phyloP scores from a whole-genome alignment of 2,113 vertebrate genomes.

The Zosterops pallidus region DNA sequence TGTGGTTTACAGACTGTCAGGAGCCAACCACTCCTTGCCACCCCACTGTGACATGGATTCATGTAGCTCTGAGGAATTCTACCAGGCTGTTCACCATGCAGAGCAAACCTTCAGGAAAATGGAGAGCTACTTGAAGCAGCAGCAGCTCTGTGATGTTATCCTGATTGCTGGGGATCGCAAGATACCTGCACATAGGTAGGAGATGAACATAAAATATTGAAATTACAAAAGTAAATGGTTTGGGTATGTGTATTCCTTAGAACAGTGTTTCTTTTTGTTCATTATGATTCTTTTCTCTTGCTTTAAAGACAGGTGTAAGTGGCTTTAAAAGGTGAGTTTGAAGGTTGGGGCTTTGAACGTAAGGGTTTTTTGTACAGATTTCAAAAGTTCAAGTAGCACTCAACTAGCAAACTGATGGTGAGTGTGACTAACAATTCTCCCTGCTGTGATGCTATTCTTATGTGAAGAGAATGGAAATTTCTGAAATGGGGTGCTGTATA shows the following conservation, averaged over 20 bases:
- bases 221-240: background rate
- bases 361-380: background rate
- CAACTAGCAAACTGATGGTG: background rate
- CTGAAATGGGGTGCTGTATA: background rate
- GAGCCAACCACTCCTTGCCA: slow-evolving; percentile 59
- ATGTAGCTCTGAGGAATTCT: slow-evolving; percentile 78
- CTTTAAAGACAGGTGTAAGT: background rate
- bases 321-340: background rate
- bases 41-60: slow-evolving; percentile 76
- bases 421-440: background rate
- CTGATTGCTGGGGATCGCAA: slow-evolving; percentile 80
- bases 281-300: background rate
- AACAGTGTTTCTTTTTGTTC: background rate
- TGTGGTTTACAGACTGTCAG: slow-evolving; percentile 67
- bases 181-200: slow-evolving; percentile 82
- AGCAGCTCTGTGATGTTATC: slow-evolving; percentile 82
- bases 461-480: background rate
- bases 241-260: background rate
- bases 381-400: background rate
- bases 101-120: slow-evolving; percentile 83
- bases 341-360: background rate
- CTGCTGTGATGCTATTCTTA: background rate
- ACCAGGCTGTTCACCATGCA: slow-evolving; percentile 79
- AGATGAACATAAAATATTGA: background rate
- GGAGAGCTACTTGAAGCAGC: slow-evolving; percentile 82